These are phyloP conservation scores for Drosophila fuyamai DNA, from an alignment of 1,140 invertebrate species.

Conservation along the genomic window DNA sequence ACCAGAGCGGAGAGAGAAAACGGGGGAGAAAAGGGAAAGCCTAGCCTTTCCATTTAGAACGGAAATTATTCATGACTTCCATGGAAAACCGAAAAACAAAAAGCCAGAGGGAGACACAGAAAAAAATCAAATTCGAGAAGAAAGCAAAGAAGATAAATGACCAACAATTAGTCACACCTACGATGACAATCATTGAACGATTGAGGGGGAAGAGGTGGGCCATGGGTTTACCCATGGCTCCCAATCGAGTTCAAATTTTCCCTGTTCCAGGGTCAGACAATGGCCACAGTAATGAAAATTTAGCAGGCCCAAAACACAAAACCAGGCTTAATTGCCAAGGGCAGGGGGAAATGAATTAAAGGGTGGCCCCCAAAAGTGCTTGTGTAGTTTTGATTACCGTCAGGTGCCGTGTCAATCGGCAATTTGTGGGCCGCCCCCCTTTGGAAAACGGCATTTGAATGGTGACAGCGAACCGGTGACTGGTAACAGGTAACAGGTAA, in stretches of 20 bases:
- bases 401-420: conserved; percentile 79
- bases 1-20: conserved; percentile 11
- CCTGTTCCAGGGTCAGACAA: conserved; percentile 36
- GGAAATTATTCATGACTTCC: conserved; percentile 78
- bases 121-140: conserved; percentile 40
- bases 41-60: conserved; percentile 46
- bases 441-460: conserved; percentile 72
- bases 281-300: conserved; percentile 70
- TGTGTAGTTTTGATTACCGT: conserved; percentile 78
- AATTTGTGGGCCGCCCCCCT: conserved; percentile 56
- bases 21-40: conserved; percentile 12
- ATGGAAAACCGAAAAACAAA: conserved; percentile 58
- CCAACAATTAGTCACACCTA: conserved; percentile 83
- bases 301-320: conserved; percentile 36
- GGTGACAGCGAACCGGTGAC: conserved; percentile 62
- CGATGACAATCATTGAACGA: conserved; percentile 80
- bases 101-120: conserved; percentile 12
- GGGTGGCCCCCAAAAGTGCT: conserved; percentile 27
- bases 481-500: conserved; percentile 29
- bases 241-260: conserved; percentile 45
- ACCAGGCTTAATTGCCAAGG: conserved; percentile 54
- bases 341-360: neutral
- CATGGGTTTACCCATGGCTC: conserved; percentile 3
- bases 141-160: conserved; percentile 76
- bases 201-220: conserved; percentile 9